phyloP scores from a whole-genome alignment of 2,888 invertebrate genomes.

The Choristoneura rosaceana region DNA sequence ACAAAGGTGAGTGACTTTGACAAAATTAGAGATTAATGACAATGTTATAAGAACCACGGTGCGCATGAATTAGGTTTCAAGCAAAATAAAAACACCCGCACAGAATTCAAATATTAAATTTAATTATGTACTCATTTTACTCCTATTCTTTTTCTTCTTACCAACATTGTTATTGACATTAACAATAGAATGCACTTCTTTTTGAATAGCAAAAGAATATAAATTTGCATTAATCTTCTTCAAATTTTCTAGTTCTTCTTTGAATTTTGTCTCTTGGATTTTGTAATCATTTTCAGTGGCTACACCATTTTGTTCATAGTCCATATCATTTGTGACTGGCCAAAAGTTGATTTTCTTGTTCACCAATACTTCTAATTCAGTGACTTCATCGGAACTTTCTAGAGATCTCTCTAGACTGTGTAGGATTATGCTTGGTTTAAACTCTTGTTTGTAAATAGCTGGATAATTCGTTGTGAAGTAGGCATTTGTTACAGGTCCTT shows the following conservation, averaged over 20 bases:
- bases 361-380: conserved; percentile 75
- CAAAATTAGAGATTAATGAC: no score
- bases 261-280: conserved; percentile 63
- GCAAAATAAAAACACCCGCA: neutral
- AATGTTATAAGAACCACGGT: no score
- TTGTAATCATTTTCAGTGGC: conserved; percentile 53
- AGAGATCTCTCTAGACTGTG: conserved; percentile 88
- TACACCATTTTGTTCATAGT: conserved; percentile 7
- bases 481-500: conserved; percentile 91
- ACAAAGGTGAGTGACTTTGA: no score
- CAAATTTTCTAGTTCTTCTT: conserved; percentile 82
- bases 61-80: neutral
- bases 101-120: neutral
- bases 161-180: conserved; percentile 54
- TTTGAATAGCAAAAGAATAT: conserved; percentile 82
- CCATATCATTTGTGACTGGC: conserved; percentile 57
- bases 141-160: conserved; percentile 58
- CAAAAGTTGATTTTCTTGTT: conserved; percentile 76
- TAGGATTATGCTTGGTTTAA: conserved; percentile 84
- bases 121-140: conserved; percentile 38
- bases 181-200: conserved; percentile 64
- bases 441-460: conserved; percentile 86
- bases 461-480: conserved; percentile 86
- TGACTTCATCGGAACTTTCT: conserved; percentile 78
- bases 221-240: conserved; percentile 86